Conservation (phyloP, 1,140 invertebrate species). For the Drosophila biarmipes region DNA sequence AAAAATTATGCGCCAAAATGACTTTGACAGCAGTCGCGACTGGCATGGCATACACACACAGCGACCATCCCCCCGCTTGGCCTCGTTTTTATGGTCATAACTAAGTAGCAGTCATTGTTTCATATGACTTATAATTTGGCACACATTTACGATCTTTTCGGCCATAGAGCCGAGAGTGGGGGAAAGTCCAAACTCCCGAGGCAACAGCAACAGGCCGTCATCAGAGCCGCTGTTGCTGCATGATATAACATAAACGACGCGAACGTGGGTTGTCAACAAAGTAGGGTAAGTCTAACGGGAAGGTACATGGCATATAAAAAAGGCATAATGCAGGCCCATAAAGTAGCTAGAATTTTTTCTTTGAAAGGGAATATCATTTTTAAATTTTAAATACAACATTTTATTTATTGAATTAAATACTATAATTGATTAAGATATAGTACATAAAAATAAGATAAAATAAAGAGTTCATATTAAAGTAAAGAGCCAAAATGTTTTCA, state of each 20-base stretch:
- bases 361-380: background rate
- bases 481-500: no score
- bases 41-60: background rate
- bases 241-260: conserved; percentile 37
- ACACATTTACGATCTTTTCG: conserved; percentile 61
- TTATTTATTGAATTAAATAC: no score
- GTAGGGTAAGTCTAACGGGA: conserved; percentile 1
- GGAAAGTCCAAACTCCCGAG: conserved; percentile 2
- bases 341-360: background rate
- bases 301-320: conserved; percentile 10
- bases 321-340: background rate
- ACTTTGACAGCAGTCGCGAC: conserved; percentile 69
- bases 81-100: conserved; percentile 69
- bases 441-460: no score
- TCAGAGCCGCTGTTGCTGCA: conserved; percentile 6
- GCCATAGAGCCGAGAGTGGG: conserved; percentile 12
- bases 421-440: no score
- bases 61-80: conserved; percentile 13
- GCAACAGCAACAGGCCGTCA: conserved; percentile 36
- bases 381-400: no score
- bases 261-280: conserved; percentile 37
- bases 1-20: conserved; percentile 78
- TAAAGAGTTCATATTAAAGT: no score
- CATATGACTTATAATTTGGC: conserved; percentile 76
- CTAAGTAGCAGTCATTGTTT: conserved; percentile 72